Conservation (phyloP, 1,140 invertebrate species). For the Penaeus vannamei region DNA sequence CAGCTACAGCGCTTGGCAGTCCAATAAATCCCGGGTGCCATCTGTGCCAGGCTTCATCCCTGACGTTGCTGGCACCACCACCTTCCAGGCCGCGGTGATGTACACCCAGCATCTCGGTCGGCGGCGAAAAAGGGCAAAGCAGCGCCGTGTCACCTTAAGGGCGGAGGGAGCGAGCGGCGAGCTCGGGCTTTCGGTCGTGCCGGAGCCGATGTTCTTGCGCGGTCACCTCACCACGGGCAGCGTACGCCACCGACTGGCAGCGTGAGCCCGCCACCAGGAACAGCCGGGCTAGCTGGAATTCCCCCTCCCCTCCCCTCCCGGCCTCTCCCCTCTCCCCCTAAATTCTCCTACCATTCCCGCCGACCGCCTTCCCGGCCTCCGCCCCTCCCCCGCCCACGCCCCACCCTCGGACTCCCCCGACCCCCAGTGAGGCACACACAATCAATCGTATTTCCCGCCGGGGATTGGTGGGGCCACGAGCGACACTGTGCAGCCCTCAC, state of each 20-base stretch:
- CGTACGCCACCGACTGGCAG: constrained; percentile 53
- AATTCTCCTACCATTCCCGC: constrained; percentile 37
- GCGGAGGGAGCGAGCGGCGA: not conserved
- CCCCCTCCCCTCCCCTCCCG: constrained; percentile 31
- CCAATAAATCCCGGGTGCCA: too few relatives aligned
- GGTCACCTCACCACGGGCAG: constrained; percentile 52
- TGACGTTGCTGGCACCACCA: not conserved
- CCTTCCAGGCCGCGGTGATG: not conserved
- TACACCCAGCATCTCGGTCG: not conserved
- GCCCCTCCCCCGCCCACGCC: not conserved
- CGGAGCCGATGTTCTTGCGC: not conserved
- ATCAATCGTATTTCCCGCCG: too few relatives aligned
- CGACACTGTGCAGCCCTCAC: too few relatives aligned
- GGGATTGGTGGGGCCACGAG: too few relatives aligned
- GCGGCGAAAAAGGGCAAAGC: constrained; percentile 34
- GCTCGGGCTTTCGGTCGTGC: too few relatives aligned
- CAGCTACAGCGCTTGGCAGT: too few relatives aligned
- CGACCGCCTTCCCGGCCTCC: not conserved
- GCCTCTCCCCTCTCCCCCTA: not conserved
- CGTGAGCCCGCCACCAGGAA: constrained; percentile 31
- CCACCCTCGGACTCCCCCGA: too few relatives aligned
- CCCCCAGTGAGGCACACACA: too few relatives aligned
- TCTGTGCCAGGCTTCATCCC: too few relatives aligned
- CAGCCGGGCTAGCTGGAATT: constrained; percentile 50
- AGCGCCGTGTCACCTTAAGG: not conserved